Base-by-base conservation (phyloP, 2,888 invertebrate genomes). In the Amblyteles armatorius region DNA sequence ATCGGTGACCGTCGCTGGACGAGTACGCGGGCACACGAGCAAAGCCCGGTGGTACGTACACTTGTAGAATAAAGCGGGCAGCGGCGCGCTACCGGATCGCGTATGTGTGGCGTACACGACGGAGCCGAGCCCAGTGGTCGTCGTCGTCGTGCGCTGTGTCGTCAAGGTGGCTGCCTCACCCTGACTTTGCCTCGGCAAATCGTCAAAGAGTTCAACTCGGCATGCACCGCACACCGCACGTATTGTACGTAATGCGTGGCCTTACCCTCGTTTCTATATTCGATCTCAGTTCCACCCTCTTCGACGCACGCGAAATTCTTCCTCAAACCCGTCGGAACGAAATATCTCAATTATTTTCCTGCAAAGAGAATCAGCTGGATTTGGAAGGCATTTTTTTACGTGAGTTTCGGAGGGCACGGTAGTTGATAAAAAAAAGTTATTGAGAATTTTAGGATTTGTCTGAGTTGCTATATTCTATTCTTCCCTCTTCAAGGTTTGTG, bases 111-210 rank as follows among this genome's bases (percentile, higher is more conserved):
- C 9, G n/a, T 67, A 40, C 11, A n/a, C 36, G 11, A 40, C n/a
- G n/a, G 36, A 19, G 33, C 36, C 65, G 44, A 33, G 36, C 36
- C 74, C 48, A 48, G 63, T 74, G 7, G 44, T 52, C 63, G 57
- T n/a, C 29, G 57, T n/a, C 29, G 78, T 40, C 16, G 74, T 82
- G 33, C 50, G 72, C 60, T 60, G 68, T 74, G 78, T 78, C 79
- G 82, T 84, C 84, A 79, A 84, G 86, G 86, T 85, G 83, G 87
- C 79, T 69, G 71, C 78, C 83, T 87, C 87, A 87, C 86, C 86
- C 84, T 87, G 86, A 87, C 87, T 87, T 87, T 86, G 79, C 86
- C 74, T 68, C 80, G 78, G 80, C 69, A 79, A 79, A 83, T 82
- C 78, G 78, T 83, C 78, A 83, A 81, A 83, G 81, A 85, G 84